Evolutionary conservation across 2,797 vertebrate genomes (phyloP), one percentile per base, ranked within the genome.

Genomic region (Sebastes trivittatus): DNA sequence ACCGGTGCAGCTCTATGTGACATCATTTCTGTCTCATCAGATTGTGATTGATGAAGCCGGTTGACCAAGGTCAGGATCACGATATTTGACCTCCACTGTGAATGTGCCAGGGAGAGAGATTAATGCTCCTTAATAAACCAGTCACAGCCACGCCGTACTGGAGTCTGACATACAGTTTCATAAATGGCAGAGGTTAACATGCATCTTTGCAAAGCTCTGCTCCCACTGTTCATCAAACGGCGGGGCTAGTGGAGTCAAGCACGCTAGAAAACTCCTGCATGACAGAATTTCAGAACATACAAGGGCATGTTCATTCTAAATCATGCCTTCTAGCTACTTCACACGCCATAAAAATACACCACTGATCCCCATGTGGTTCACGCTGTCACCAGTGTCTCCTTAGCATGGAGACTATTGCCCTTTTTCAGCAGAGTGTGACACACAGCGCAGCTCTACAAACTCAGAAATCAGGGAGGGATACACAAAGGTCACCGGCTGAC

Each of bases 401-500:
- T 89, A 92, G 88, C 87, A 74, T 77, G 75, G 81, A 86, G 89
- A 89, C 82, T 23, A 64, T 60, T 92, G 92, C 68, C 92, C 91
- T 93, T 89, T 93, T 79, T 75, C 86, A 65, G 76, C 79, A 2
- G 64, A 74, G 75, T 84, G 80, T 88, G 92, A 85, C 90, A 86
- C 84, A 81, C 78, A 81, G 75, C 77, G 8, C 67, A 25, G 85
- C 88, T 78, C 87, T 34, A 92, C 90, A 92, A 91, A 92, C 92
- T 90, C 80, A 73, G 78, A 89, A 92, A 92, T 90, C 92, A 91
- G 85, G 79, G 52, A 76, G 92, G 87, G 89, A 93, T 84, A 87
- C 84, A 87, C 84, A 93, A 94, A 95, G 94, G 94, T 94, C 93
- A 93, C 10, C 11, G n/a, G 68, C 89, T 94, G 94, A 95, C 94